These are phyloP conservation scores for Strix aluco DNA, from an alignment of 2,113 vertebrate genomes.

Conservation along the genomic window DNA sequence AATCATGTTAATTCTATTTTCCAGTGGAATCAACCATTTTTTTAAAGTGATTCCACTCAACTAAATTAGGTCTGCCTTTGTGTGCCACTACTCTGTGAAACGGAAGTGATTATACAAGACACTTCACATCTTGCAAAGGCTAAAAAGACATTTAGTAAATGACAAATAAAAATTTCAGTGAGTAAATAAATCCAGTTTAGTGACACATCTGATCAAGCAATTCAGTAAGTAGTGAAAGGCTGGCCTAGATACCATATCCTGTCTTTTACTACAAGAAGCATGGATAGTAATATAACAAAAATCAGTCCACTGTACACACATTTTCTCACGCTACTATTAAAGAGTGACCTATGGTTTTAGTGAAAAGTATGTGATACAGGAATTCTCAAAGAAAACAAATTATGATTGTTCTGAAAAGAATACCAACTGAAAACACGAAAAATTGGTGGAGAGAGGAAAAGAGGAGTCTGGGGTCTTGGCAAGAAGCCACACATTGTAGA, in stretches of 20 bases:
- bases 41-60: neutral
- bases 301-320: neutral
- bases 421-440: neutral
- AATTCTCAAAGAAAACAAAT: neutral
- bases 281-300: neutral
- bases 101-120: neutral
- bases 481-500: neutral
- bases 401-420: neutral
- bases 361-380: neutral
- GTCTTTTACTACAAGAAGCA: neutral
- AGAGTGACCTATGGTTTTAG: neutral
- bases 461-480: neutral
- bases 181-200: neutral
- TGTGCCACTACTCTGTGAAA: neutral
- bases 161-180: neutral
- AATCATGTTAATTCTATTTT: neutral
- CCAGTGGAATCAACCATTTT: neutral
- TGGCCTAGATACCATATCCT: neutral
- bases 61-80: neutral
- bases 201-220: neutral
- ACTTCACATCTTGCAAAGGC: neutral
- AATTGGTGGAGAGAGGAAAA: neutral
- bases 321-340: neutral
- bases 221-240: neutral
- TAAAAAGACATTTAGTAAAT: neutral